Conservation (phyloP, 2,797 vertebrate genomes). For the Notolabrus celidotus region DNA sequence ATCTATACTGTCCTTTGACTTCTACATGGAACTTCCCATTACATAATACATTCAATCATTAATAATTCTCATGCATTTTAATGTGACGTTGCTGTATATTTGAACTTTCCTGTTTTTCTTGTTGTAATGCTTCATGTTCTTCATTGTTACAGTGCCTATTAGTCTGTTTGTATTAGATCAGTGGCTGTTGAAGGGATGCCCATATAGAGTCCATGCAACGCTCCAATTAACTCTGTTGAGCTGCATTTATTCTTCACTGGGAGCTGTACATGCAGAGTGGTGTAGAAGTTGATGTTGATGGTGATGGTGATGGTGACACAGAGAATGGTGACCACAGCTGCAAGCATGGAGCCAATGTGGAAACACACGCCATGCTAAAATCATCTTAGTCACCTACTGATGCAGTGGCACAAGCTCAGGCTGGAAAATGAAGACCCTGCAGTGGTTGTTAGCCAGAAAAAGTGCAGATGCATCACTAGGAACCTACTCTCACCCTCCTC, state of each 20-base stretch:
- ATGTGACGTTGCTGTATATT: slow-evolving; percentile 44
- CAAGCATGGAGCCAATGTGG: slow-evolving; percentile 3
- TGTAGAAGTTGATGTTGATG: slow-evolving; percentile 22
- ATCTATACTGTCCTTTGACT: slow-evolving; percentile 51
- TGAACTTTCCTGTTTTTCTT: slow-evolving; percentile 33
- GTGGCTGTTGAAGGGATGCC: slow-evolving; percentile 50
- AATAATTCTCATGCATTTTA: slow-evolving; percentile 66
- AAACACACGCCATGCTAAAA: slow-evolving; percentile 22
- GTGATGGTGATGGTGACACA: slow-evolving; percentile 15
- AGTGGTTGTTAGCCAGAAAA: slow-evolving; percentile 10
- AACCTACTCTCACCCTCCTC: slow-evolving; percentile 15
- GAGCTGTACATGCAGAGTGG: slow-evolving; percentile 31
- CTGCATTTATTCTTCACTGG: slow-evolving; percentile 54
- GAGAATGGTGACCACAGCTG: slow-evolving; percentile 19
- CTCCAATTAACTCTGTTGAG: slow-evolving; percentile 55
- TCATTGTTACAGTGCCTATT: slow-evolving; percentile 38
- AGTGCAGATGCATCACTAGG: slow-evolving; percentile 17
- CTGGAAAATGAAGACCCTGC: slow-evolving; percentile 1
- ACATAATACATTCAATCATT: slow-evolving; percentile 71
- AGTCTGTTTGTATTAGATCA: slow-evolving; percentile 59
- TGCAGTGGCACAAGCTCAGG: slow-evolving; percentile 14
- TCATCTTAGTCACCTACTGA: slow-evolving; percentile 20
- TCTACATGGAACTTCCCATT: slow-evolving; percentile 51
- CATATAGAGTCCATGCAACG: slow-evolving; percentile 47
- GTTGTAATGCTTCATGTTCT: slow-evolving; percentile 52